phyloP scores from a whole-genome alignment of 2,113 vertebrate genomes.

The Protobothrops mucrosquamatus region DNA sequence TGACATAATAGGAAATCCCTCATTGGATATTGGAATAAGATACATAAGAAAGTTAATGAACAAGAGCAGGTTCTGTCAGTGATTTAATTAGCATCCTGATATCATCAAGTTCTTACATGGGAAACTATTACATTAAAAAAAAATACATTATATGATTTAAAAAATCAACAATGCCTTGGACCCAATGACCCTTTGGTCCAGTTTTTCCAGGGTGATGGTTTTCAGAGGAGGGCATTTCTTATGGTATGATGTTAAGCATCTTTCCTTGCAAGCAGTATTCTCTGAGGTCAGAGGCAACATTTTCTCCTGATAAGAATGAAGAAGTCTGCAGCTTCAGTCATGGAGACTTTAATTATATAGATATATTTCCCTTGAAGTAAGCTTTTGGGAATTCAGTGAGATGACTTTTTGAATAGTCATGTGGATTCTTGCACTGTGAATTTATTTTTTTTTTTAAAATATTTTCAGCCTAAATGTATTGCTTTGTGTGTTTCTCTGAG shows the following conservation, averaged over 20 bases:
- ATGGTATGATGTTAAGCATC: background rate
- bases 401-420: no score
- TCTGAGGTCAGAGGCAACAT: background rate
- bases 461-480: background rate
- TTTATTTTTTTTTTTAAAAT: background rate
- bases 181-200: background rate
- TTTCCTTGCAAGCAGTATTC: no score
- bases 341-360: background rate
- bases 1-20: background rate
- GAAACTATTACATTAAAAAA: background rate
- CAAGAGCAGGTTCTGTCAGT: background rate
- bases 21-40: background rate
- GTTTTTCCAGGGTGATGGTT: background rate
- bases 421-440: background rate
- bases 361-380: background rate
- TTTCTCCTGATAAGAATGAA: background rate
- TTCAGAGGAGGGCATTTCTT: background rate
- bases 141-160: background rate
- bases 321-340: background rate
- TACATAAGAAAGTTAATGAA: background rate
- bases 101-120: background rate
- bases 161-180: background rate
- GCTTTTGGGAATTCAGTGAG: background rate
- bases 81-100: conserved; percentile 2
- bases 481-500: background rate